Evolutionary conservation across 2,797 vertebrate species (phyloP).

Genomic region (Sebastes taczanowskii): DNA sequence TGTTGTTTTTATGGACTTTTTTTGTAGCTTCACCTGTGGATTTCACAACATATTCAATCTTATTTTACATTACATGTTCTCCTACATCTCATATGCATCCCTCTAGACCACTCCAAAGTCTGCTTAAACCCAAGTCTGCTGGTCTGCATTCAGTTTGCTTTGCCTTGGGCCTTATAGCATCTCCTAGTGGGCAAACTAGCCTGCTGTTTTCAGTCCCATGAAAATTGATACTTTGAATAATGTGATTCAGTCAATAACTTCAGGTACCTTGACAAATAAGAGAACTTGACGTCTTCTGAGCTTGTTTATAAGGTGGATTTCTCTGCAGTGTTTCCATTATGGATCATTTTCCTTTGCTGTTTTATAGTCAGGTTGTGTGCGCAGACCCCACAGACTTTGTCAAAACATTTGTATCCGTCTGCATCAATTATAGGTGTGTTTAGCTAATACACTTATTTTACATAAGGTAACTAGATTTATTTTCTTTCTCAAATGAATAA

Average conservation of each 20-base stretch:
- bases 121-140: conserved; percentile 2
- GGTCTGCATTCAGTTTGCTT: conserved; percentile 31
- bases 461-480: neutral
- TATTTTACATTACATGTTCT: neutral
- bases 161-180: conserved; percentile 69
- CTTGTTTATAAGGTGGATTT: conserved; percentile 54
- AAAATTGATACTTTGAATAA: conserved; percentile 65
- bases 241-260: conserved; percentile 58
- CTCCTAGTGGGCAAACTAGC: conserved; percentile 74
- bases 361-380: conserved; percentile 25
- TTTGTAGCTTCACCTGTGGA: neutral
- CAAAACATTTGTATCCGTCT: conserved; percentile 22
- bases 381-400: conserved; percentile 4
- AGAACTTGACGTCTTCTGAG: conserved; percentile 46
- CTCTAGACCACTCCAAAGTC: conserved; percentile 2
- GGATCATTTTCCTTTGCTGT: conserved; percentile 33
- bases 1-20: neutral
- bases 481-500: neutral
- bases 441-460: conserved; percentile 28
- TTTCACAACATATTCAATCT: conserved; percentile 28
- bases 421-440: conserved; percentile 17
- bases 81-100: neutral
- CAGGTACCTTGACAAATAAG: conserved; percentile 56
- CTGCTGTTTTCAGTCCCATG: conserved; percentile 31
- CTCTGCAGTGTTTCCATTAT: conserved; percentile 56